These are phyloP conservation scores for Drosophila nigrodunni DNA, from an alignment of 1,140 invertebrate genomes.

Conservation along the genomic window DNA sequence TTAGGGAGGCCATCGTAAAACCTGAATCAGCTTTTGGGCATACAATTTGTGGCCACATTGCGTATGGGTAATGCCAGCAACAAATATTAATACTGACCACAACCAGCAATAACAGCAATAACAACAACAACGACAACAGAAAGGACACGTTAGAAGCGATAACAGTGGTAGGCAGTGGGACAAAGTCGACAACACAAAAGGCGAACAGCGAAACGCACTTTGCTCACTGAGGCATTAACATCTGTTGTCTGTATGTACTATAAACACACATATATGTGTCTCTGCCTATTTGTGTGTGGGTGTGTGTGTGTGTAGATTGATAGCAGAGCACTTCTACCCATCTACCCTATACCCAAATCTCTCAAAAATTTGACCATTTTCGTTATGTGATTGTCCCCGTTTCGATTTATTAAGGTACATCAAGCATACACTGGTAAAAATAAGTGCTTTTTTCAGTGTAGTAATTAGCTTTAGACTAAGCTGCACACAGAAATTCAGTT, in stretches of 20 bases:
- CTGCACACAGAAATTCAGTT: conserved; percentile 23
- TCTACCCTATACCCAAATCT: conserved; percentile 1
- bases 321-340: neutral
- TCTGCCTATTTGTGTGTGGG: conserved; percentile 5
- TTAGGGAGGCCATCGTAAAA: conserved; percentile 59
- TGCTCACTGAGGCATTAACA: conserved; percentile 78
- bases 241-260: conserved; percentile 60
- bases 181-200: conserved; percentile 40
- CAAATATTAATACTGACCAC: conserved; percentile 70
- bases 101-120: conserved; percentile 35
- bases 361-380: conserved; percentile 17
- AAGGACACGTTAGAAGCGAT: conserved; percentile 36
- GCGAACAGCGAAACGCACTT: conserved; percentile 78
- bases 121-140: conserved; percentile 14
- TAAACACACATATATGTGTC: neutral
- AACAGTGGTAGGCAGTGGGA: conserved; percentile 34
- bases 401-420: conserved; percentile 51
- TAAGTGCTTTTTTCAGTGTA: neutral
- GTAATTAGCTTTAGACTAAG: conserved; percentile 1
- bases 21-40: conserved; percentile 58
- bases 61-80: conserved; percentile 48
- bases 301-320: conserved; percentile 16
- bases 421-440: neutral
- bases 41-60: conserved; percentile 74
- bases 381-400: conserved; percentile 16